These are phyloP conservation scores for Daboia siamensis DNA, from an alignment of 2,113 vertebrate species.

Conservation along the genomic window DNA sequence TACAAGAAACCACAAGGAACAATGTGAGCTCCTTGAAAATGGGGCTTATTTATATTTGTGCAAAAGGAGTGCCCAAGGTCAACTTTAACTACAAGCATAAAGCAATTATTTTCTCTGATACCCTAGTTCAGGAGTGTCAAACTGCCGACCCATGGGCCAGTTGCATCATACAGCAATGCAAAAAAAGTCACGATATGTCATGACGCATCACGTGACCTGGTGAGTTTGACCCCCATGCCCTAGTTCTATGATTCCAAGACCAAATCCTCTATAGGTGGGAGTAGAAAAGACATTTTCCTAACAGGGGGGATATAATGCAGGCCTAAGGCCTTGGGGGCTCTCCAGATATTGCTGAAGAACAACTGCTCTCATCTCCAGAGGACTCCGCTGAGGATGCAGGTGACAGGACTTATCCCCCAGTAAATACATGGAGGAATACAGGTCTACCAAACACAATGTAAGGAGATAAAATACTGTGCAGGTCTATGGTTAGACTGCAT, in stretches of 20 bases:
- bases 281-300: no score
- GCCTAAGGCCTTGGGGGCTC: neutral
- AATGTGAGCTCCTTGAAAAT: constrained; percentile 67
- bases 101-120: constrained; percentile 7
- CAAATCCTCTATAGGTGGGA: neutral
- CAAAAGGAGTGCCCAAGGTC: constrained; percentile 20
- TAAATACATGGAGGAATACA: neutral
- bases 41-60: neutral
- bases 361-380: neutral
- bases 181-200: no score
- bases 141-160: no score
- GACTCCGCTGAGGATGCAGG: neutral
- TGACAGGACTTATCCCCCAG: neutral
- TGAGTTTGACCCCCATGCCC: no score
- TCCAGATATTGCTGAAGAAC: neutral
- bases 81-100: neutral
- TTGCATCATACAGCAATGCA: no score
- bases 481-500: neutral
- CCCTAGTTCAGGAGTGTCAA: neutral
- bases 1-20: constrained; percentile 67
- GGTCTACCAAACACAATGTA: neutral
- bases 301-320: neutral
- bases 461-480: neutral
- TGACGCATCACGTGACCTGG: no score
- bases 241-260: neutral